These are phyloP conservation scores for Zaprionus nigranus DNA, from an alignment of 1,140 invertebrate genomes.

Conservation along the genomic window DNA sequence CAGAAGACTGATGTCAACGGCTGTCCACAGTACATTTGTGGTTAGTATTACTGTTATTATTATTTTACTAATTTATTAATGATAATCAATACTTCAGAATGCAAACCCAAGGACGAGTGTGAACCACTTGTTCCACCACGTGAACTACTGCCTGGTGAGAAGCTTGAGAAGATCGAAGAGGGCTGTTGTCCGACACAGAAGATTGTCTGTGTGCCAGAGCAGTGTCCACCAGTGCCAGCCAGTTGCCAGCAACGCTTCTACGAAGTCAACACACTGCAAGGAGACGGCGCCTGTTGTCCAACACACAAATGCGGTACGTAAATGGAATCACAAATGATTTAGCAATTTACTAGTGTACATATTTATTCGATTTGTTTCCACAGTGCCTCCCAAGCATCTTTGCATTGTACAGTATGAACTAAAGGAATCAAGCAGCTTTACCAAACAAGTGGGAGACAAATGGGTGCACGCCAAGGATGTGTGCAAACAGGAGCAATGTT, in stretches of 20 bases:
- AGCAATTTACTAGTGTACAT: background rate
- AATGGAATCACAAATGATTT: background rate
- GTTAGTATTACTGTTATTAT: conserved; percentile 83
- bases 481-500: conserved; percentile 87
- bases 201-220: conserved; percentile 87
- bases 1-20: conserved; percentile 86
- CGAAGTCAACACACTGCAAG: conserved; percentile 83
- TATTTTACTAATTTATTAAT: background rate
- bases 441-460: conserved; percentile 85
- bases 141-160: conserved; percentile 87
- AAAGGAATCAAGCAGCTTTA: conserved; percentile 85
- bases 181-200: conserved; percentile 89
- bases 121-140: conserved; percentile 85
- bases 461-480: conserved; percentile 85
- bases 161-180: conserved; percentile 85
- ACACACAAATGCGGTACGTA: conserved; percentile 87
- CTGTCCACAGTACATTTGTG: conserved; percentile 89
- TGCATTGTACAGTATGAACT: conserved; percentile 87
- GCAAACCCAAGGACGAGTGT: conserved; percentile 89
- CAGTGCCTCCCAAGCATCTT: conserved; percentile 88
- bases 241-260: conserved; percentile 87
- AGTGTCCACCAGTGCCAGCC: conserved; percentile 86
- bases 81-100: conserved; percentile 85
- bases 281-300: conserved; percentile 87
- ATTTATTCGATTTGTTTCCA: background rate